These are phyloP conservation scores for Cremastinae sp. DNA, from an alignment of 2,888 invertebrate genomes.

Conservation along the genomic window DNA sequence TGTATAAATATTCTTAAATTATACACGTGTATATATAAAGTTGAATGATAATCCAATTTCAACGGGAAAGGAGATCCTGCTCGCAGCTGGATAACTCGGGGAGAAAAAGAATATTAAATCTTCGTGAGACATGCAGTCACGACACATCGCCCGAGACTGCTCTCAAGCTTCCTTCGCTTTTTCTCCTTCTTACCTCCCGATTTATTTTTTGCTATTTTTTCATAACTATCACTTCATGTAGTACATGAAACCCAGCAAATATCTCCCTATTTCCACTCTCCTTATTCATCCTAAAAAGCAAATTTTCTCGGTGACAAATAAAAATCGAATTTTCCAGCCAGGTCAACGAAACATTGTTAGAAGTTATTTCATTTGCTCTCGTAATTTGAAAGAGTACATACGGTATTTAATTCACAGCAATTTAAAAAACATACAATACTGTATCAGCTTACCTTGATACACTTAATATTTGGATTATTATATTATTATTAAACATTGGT, in stretches of 20 bases:
- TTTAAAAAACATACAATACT: too few relatives aligned
- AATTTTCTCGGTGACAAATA: too few relatives aligned
- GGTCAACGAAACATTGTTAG: too few relatives aligned
- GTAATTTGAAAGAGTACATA: too few relatives aligned
- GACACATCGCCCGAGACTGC: not conserved
- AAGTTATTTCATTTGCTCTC: too few relatives aligned
- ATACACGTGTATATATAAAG: constrained; percentile 23
- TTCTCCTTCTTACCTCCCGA: not conserved
- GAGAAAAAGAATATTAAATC: constrained; percentile 50
- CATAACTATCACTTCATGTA: not conserved
- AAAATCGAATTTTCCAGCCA: too few relatives aligned
- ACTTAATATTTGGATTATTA: too few relatives aligned
- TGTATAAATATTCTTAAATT: not conserved
- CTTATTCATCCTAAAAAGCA: not conserved
- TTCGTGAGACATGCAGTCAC: constrained; percentile 34
- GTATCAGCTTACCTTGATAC: too few relatives aligned
- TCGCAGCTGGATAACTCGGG: constrained; percentile 18
- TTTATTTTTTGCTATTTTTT: not conserved
- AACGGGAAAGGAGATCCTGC: constrained; percentile 28
- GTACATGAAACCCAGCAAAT: constrained; percentile 7
- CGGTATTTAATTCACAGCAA: too few relatives aligned
- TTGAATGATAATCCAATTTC: constrained; percentile 50
- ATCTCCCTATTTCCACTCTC: not conserved
- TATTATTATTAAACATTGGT: too few relatives aligned
- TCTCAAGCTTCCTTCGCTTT: not conserved